Evolutionary conservation across 2,113 vertebrate species (phyloP).

Genomic region (Nothobranchius kuhntae): DNA sequence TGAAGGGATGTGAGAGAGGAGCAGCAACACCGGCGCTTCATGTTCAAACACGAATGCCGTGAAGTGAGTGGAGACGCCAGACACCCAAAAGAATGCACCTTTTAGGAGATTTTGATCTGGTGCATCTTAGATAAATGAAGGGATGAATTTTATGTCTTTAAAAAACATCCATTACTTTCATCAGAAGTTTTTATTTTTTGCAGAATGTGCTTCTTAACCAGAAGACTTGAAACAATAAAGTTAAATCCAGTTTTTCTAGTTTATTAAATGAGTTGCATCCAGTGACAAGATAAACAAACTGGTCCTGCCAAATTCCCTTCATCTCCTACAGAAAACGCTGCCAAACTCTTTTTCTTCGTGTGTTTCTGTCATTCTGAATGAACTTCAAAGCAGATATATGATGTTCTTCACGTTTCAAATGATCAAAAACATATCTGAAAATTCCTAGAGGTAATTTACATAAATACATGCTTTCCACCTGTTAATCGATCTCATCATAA

Average conservation of each 20-base stretch:
- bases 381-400: slow-evolving; percentile 21
- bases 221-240: no score
- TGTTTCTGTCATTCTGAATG: slow-evolving; percentile 44
- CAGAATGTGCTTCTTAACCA: no score
- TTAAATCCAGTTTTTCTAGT: background rate
- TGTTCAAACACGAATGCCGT: slow-evolving; percentile 76
- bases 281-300: slow-evolving; percentile 39
- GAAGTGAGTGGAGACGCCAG: slow-evolving; percentile 53
- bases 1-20: slow-evolving; percentile 63
- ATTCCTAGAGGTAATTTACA: slow-evolving; percentile 39
- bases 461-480: slow-evolving; percentile 32
- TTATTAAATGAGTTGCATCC: slow-evolving; percentile 13
- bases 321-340: slow-evolving; percentile 24
- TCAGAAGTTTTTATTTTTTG: no score
- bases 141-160: no score
- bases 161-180: no score
- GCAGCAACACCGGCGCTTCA: slow-evolving; percentile 60
- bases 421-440: slow-evolving; percentile 2
- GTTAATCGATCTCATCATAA: slow-evolving; percentile 35
- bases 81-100: slow-evolving; percentile 60
- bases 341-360: slow-evolving; percentile 24
- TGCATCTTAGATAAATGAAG: slow-evolving; percentile 14
- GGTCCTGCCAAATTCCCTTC: slow-evolving; percentile 16
- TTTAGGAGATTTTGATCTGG: slow-evolving; percentile 62
- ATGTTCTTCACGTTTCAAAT: slow-evolving; percentile 8